These are phyloP conservation scores for Seriola quinqueradiata DNA, from an alignment of 2,113 vertebrate genomes.

Conservation along the genomic window DNA sequence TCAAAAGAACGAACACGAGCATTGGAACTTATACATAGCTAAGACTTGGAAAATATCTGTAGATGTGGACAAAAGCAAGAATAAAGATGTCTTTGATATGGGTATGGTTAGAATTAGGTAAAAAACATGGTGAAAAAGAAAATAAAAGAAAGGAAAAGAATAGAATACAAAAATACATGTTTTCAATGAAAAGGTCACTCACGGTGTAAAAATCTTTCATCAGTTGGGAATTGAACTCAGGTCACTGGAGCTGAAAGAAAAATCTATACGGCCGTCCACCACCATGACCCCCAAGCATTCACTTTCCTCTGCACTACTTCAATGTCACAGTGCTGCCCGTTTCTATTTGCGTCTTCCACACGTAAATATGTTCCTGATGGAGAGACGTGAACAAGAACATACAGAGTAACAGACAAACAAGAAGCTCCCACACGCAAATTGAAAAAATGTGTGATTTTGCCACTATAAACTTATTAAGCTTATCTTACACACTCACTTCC, in stretches of 20 bases:
- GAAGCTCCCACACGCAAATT: not conserved
- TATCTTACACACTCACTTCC: slow-evolving; percentile 23
- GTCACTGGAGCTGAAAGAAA: slow-evolving; percentile 24
- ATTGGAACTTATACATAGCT: not conserved
- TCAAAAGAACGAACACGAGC: not conserved
- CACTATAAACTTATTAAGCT: not conserved
- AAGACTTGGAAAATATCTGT: not conserved
- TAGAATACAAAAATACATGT: not conserved
- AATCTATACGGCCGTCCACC: not conserved
- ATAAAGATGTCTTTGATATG: not conserved
- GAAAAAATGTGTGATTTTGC: slow-evolving; percentile 30
- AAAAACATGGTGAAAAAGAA: not conserved
- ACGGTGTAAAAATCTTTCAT: not conserved
- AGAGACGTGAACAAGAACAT: slow-evolving; percentile 9
- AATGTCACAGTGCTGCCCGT: slow-evolving; percentile 9
- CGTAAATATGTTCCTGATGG: not conserved
- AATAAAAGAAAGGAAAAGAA: not conserved
- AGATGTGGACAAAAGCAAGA: not conserved
- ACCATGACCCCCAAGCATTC: slow-evolving; percentile 5
- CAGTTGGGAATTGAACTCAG: slow-evolving; percentile 22
- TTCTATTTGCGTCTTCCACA: not conserved
- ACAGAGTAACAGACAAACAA: not conserved
- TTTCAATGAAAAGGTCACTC: slow-evolving; percentile 29
- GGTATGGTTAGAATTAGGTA: not conserved
- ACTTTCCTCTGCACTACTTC: not conserved